Base-by-base conservation (phyloP, 2,888 invertebrate genomes). In the Synanthedon tipuliformis region DNA sequence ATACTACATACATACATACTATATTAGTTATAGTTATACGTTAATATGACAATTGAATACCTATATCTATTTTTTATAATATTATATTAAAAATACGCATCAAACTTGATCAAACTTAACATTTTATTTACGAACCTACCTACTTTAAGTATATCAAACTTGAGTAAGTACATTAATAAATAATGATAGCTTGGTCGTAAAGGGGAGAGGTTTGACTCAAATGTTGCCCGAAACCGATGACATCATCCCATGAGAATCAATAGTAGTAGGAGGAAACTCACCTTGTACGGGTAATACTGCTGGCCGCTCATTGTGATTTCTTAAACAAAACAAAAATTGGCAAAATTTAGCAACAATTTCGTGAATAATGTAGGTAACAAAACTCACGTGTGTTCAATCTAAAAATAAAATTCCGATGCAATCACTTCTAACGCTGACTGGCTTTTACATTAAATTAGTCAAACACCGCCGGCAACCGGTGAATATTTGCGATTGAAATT, bases 261-360 rank as follows among this genome's bases (percentile, higher is more conserved):
- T 75, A 75, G 60, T 57, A 53, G 77, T 77, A 78, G 75, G 75
- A 71, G 70, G 68, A 62, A 69, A 73, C 90, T 92, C 81, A 94
- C 94, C 92, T 94, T 94, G 91, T 94, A 94, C 71, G 94, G 94
- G 84, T 94, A 94, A 84, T 94, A 94, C 84, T 94, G 93, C 71
- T 93, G 92, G 76, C 92, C 92, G 81, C 92, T 91, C 93, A 93
- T 93, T 74, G 56, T 73, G 67, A 68, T 75, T 78, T 72, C 81
- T 82, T 68, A 55, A 78, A 75, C 69, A 63, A 75, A 75, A 73
- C 54, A 69, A 68, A 18, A 73, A 68, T 63, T 45, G 2, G 15
- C 45, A 45, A 2, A 13, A 45, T 10, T 34, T 34, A 34, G 34
- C 34, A 34, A 34, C 34, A 45, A 50, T 15, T 23, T 27, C 51